Percentiles rank a stretch among this genome's conserved stretches.
These are phyloP conservation scores for Luperina testacea DNA, from an alignment of 2,888 invertebrate species.

Conservation along the genomic window DNA sequence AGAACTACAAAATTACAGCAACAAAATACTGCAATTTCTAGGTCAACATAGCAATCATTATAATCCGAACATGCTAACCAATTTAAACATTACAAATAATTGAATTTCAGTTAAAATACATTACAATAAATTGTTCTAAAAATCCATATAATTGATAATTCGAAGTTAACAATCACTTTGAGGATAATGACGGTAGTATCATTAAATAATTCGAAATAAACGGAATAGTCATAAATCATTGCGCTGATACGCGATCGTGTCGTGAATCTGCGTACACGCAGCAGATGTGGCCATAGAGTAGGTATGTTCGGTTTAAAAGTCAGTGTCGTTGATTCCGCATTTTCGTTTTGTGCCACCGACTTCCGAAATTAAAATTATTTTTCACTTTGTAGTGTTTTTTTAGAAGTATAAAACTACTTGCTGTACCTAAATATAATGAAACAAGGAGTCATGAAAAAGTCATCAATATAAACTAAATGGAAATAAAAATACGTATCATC, in stretches of 20 bases:
- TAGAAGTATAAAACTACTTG: too few species aligned
- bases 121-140: slow-evolving; percentile 53
- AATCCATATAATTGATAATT: slow-evolving; percentile 58
- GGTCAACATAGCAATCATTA: slow-evolving; percentile 34
- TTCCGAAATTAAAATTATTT: too few species aligned
- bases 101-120: slow-evolving; percentile 35
- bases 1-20: slow-evolving; percentile 26
- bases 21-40: slow-evolving; percentile 34
- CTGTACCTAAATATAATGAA: too few species aligned
- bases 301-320: not conserved
- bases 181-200: slow-evolving; percentile 41
- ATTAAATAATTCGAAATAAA: slow-evolving; percentile 52
- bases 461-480: too few species aligned
- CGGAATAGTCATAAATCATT: slow-evolving; percentile 45
- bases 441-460: too few species aligned
- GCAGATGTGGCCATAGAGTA: slow-evolving; percentile 22
- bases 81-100: slow-evolving; percentile 49
- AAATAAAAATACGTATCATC: too few species aligned
- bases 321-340: too few species aligned
- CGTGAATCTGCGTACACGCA: slow-evolving; percentile 40
- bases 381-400: too few species aligned
- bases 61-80: slow-evolving; percentile 21
- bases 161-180: slow-evolving; percentile 51
- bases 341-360: too few species aligned
- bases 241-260: slow-evolving; percentile 41